Percentiles rank a stretch among this genome's conserved stretches.
These are phyloP conservation scores for Psix sp. DNA, from an alignment of 1,140 invertebrate genomes.

Conservation along the genomic window DNA sequence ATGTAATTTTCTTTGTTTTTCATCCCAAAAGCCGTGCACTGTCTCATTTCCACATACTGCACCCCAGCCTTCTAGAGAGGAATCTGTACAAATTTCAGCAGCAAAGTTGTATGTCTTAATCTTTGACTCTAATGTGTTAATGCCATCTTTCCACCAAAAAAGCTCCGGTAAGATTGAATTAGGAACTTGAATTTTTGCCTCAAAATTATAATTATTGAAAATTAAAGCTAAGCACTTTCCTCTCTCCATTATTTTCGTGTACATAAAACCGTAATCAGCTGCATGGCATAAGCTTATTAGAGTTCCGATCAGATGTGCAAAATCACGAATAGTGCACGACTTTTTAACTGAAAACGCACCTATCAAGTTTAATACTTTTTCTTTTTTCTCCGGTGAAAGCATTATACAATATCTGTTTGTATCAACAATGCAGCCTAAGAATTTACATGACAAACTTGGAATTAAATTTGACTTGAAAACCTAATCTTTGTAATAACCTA, in stretches of 20 bases:
- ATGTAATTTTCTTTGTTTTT: conserved; percentile 6
- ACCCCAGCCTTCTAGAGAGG: conserved; percentile 13
- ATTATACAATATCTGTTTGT: conserved; percentile 1
- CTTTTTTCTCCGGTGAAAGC: conserved; percentile 10
- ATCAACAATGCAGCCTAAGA: conserved; percentile 29
- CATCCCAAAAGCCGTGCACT: conserved; percentile 9
- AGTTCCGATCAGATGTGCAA: neutral
- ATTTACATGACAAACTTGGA: conserved; percentile 13
- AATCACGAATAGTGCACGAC: neutral
- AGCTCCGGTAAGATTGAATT: neutral
- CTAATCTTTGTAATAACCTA: conserved; percentile 7
- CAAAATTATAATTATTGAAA: conserved; percentile 9
- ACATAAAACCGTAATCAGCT: conserved; percentile 2
- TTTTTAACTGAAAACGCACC: neutral
- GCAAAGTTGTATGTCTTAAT: neutral
- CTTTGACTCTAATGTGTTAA: neutral
- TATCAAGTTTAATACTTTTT: neutral
- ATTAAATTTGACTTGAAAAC: conserved; percentile 18
- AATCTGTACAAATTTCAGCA: conserved; percentile 7
- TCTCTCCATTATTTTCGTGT: conserved; percentile 5
- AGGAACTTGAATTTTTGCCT: neutral
- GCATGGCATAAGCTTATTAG: neutral
- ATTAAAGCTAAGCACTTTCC: conserved; percentile 3
- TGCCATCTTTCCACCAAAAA: conserved; percentile 1
- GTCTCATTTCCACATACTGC: conserved; percentile 4